Conservation (phyloP, 1,140 invertebrate genomes). For the Protaetia brevitarsis region DNA sequence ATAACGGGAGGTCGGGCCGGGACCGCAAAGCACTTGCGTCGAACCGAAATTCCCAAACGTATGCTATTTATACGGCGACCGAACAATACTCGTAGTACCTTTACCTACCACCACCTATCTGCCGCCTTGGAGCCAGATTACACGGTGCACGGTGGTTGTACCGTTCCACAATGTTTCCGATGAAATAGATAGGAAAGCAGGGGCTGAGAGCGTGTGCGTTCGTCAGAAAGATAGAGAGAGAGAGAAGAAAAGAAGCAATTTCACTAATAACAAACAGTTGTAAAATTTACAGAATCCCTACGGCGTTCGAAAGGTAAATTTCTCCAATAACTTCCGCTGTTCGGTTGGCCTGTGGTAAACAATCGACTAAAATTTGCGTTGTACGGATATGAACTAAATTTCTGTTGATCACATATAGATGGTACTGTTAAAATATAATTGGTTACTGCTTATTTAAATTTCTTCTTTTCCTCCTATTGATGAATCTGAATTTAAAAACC, state of each 20-base stretch:
- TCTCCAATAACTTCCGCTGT: conserved; percentile 10
- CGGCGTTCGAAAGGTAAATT: conserved; percentile 10
- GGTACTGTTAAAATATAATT: too few species aligned
- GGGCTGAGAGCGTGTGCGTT: neutral
- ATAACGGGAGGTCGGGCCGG: neutral
- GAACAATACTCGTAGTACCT: too few species aligned
- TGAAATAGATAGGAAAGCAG: too few species aligned
- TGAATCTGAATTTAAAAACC: too few species aligned
- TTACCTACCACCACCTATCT: too few species aligned
- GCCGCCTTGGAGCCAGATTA: neutral
- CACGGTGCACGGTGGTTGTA: too few species aligned
- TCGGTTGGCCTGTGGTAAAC: neutral
- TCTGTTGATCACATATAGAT: too few species aligned
- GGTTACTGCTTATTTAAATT: too few species aligned
- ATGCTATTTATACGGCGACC: neutral
- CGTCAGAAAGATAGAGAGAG: neutral
- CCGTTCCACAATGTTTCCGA: too few species aligned
- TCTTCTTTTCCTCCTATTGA: too few species aligned
- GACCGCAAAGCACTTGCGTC: conserved; percentile 10
- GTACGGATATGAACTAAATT: too few species aligned
- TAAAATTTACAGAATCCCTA: conserved; percentile 16
- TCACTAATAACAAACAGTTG: conserved; percentile 17
- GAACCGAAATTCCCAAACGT: conserved; percentile 8
- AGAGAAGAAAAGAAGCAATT: neutral
- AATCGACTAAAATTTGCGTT: too few species aligned